A percentile compares a stretch with the other conserved stretches of the same genome.
Evolutionary conservation across 2,888 invertebrate species (phyloP).

Genomic region (Drosophila testacea): DNA sequence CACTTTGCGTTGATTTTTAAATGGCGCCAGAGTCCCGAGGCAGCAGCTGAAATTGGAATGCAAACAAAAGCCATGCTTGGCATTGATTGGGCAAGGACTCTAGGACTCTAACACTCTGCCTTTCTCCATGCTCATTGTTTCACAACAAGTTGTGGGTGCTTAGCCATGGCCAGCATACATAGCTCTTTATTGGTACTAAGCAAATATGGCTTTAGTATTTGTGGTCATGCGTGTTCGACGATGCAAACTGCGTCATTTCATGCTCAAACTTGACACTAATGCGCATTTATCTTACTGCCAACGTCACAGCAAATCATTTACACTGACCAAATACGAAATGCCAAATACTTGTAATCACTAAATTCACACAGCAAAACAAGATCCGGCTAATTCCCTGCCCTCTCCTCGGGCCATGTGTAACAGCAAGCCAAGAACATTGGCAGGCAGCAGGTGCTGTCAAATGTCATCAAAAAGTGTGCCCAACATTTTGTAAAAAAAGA

Average conservation of each 20-base stretch:
- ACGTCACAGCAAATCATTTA: constrained; percentile 33
- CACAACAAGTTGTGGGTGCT: constrained; percentile 53
- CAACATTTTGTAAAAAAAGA: constrained; percentile 40
- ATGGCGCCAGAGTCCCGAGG: constrained; percentile 52
- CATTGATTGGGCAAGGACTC: constrained; percentile 66
- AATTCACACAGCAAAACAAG: constrained; percentile 19
- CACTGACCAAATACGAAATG: constrained; percentile 8
- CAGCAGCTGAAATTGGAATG: constrained; percentile 52
- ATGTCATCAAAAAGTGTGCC: constrained; percentile 65
- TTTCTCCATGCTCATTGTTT: constrained; percentile 54
- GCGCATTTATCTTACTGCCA: constrained; percentile 31
- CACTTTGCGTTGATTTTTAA: constrained; percentile 79
- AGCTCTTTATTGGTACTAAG: constrained; percentile 57
- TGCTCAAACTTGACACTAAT: constrained; percentile 26
- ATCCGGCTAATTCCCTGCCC: constrained; percentile 13
- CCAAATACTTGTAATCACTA: constrained; percentile 19
- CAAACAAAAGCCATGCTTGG: constrained; percentile 67
- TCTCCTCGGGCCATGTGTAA: constrained; percentile 36
- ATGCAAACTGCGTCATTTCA: constrained; percentile 54
- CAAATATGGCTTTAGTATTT: constrained; percentile 58
- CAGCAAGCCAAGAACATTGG: constrained; percentile 43
- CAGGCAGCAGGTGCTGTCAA: constrained; percentile 70
- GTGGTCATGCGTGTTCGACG: constrained; percentile 47
- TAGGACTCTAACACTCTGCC: constrained; percentile 2
- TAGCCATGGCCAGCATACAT: constrained; percentile 15